Evolutionary conservation across 2,113 vertebrate species (phyloP), one percentile per base, ranked within the genome.

Genomic region (Mellivora capensis): DNA sequence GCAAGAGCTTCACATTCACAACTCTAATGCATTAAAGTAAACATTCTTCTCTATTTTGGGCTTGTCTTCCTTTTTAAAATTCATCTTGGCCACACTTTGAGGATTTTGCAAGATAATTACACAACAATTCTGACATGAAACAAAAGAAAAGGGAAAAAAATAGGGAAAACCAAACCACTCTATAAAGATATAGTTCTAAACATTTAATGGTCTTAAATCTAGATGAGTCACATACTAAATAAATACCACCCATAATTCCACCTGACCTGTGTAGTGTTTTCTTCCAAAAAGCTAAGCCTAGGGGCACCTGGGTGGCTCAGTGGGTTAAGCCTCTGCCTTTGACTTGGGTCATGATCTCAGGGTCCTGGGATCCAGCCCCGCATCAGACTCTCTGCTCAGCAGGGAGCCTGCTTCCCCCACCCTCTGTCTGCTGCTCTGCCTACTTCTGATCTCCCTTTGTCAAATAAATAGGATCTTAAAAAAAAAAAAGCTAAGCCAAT

Each of bases 21-120:
- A 34, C 57, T 82, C 34, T 18, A 9, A 49, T 17, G 52, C 72
- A 69, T 37, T 31, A 29, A 34, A 59, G 47, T 71, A 72, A 95
- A 77, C 47, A 42, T 27, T 49, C 54, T 7, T 29, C 62, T 97
- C 93, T 95, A 89, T 82, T 92, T 59, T 67, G 49, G 67, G 47
- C 17, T 81, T 62, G 14, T 34, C 90, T 91, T 83, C 44, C 64
- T 74, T 82, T 62, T 54, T 54, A 72, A 92, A 92, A 88, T 64
- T 96, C 34, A 15, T 79, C 62, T 94, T 92, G 92, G 90, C 52
- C 93, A 90, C 71, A 31, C 25, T 77, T 49, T 49, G 31, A 82
- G 64, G 62, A 87, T 67, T 96, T 88, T 88, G 18, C 13, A 94
- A 95, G 89, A 74, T 91, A 92, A 91, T 97, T 96, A 97, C 84